Evolutionary conservation across 2,888 invertebrate species (phyloP).

Genomic region (Leuctra nigra): DNA sequence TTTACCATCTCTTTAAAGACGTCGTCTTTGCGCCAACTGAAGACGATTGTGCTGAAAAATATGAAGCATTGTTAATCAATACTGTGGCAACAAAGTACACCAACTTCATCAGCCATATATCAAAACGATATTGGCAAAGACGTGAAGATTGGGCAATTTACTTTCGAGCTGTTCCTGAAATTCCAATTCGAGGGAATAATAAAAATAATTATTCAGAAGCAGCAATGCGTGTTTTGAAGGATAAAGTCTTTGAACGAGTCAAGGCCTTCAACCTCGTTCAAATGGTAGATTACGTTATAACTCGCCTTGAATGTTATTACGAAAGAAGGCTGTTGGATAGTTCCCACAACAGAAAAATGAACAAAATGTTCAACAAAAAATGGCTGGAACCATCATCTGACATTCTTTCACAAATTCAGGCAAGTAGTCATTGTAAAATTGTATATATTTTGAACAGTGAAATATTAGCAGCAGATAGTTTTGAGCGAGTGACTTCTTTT

Average conservation of each 20-base stretch:
- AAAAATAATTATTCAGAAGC: constrained; percentile 30
- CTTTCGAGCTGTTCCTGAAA: constrained; percentile 25
- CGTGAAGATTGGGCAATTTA: constrained; percentile 27
- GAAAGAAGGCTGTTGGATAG: constrained; percentile 4
- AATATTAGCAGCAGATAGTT: no score
- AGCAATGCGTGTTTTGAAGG: constrained; percentile 30
- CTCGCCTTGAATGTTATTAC: neutral
- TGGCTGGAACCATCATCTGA: neutral
- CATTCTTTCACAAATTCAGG: no score
- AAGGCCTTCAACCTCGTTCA: constrained; percentile 30
- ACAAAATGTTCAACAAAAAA: no score
- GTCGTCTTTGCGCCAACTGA: no score
- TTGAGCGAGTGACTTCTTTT: no score
- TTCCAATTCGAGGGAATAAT: constrained; percentile 30
- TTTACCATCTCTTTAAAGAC: neutral
- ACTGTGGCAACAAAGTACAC: neutral
- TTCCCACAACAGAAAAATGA: constrained; percentile 1
- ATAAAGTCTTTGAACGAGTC: constrained; percentile 28
- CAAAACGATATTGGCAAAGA: neutral
- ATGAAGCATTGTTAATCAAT: no score
- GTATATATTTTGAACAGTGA: no score
- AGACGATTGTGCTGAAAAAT: no score
- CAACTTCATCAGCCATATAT: neutral
- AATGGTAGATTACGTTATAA: constrained; percentile 19
- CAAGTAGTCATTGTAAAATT: no score